A percentile compares a stretch with the other conserved stretches of the same genome.
phyloP scores from a whole-genome alignment of 2,113 vertebrate genomes.

The Elachura formosa region DNA sequence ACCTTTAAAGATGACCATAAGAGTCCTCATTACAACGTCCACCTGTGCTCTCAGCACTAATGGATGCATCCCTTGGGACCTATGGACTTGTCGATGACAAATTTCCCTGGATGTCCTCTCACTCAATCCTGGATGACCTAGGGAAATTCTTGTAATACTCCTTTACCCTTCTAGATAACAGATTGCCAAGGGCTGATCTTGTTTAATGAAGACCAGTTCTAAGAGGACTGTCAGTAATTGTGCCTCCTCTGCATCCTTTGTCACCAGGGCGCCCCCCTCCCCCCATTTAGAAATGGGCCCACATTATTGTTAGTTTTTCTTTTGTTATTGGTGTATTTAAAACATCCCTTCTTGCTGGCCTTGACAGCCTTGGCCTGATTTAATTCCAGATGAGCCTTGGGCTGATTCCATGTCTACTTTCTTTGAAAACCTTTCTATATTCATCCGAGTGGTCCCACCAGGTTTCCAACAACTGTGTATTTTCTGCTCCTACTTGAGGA shows the following conservation, averaged over 20 bases:
- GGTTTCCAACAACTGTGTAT: background rate
- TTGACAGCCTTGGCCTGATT: background rate
- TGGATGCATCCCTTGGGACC: background rate
- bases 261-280: background rate
- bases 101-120: background rate
- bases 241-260: background rate
- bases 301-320: background rate
- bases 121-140: background rate
- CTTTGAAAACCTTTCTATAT: background rate
- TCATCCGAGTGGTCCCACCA: background rate
- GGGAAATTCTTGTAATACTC: background rate
- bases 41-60: background rate
- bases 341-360: background rate
- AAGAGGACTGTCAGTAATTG: background rate
- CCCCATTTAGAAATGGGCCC: too few relatives aligned
- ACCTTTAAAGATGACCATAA: background rate
- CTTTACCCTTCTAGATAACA: background rate
- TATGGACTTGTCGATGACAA: background rate
- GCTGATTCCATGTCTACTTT: background rate
- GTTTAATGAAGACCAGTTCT: background rate
- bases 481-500: background rate
- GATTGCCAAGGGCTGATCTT: background rate
- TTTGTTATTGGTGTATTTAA: background rate
- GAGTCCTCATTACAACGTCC: background rate
- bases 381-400: background rate